Base-by-base conservation (phyloP, 2,888 invertebrate genomes). In the Sipunculus nudus region DNA sequence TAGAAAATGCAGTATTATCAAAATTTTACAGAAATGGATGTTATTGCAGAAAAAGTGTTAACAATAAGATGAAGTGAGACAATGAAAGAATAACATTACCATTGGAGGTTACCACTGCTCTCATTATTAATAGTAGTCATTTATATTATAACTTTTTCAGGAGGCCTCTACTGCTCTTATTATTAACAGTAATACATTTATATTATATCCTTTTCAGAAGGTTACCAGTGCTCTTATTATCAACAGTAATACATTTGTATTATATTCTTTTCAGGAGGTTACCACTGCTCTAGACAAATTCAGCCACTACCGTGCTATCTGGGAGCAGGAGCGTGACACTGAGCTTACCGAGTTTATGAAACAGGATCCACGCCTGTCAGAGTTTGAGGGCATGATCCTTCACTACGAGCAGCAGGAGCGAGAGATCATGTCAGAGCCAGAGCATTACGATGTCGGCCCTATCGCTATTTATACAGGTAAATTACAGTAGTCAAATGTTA, bases 201-300 rank as follows among this genome's bases (percentile, higher is more conserved):
- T n/a, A n/a, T n/a, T n/a, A n/a, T n/a, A n/a, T n/a, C n/a, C n/a
- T n/a, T n/a, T n/a, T n/a, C n/a, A n/a, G 92, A 94, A 95, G 81
- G 87, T 95, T 53, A 89, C 88, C 41, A 89, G 88, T 16, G 91
- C 94, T 69, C 88, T 96, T n/a, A n/a, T n/a, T n/a, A n/a, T n/a
- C n/a, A n/a, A n/a, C n/a, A n/a, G n/a, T n/a, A n/a, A n/a, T n/a
- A n/a, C n/a, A n/a, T n/a, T 41, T 25, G 32, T 21, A 10, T 49
- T 32, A 23, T 32, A 8, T 28, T 38, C 59, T 56, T 74, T 75
- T 1, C 76, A 92, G 92, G 94, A 95, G 81, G 87, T 95, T 53
- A 89, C 88, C 41, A 89, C 88, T 16, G 91, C 94, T 69, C 88
- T 96, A 45, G 90, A 91, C 73, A 88, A 90, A 71, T 96, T 96